Evolutionary conservation across 2,797 vertebrate genomes (phyloP).

Genomic region (Sebastolobus altivelis): DNA sequence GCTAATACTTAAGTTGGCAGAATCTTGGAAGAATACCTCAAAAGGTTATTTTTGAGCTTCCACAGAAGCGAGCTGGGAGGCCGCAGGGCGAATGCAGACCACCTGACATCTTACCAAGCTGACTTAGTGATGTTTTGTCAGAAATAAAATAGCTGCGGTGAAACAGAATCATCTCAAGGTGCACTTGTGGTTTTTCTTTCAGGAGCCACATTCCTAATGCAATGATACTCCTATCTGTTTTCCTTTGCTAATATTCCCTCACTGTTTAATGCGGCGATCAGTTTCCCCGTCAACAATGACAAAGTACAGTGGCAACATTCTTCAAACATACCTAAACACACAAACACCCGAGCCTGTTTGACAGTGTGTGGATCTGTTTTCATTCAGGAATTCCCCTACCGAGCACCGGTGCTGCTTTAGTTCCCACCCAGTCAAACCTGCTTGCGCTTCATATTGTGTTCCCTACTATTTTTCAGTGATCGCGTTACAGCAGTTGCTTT

Average conservation of each 20-base stretch:
- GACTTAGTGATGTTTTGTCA: conserved; percentile 45
- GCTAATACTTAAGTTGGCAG: not conserved
- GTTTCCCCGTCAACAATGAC: conserved; percentile 75
- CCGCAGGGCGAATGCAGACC: conserved; percentile 15
- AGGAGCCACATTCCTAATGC: conserved; percentile 54
- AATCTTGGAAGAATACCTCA: not conserved
- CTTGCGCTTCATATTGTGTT: conserved; percentile 64
- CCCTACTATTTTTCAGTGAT: conserved; percentile 59
- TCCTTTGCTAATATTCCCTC: conserved; percentile 35
- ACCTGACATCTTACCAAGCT: conserved; percentile 52
- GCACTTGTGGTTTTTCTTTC: conserved; percentile 60
- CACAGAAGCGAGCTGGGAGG: not conserved
- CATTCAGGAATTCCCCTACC: conserved; percentile 79
- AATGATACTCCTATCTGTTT: conserved; percentile 45
- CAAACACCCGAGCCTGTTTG: conserved; percentile 56
- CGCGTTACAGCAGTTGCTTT: conserved; percentile 65
- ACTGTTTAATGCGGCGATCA: conserved; percentile 58
- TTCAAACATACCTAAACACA: conserved; percentile 74
- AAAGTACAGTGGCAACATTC: conserved; percentile 76
- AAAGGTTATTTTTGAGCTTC: not conserved
- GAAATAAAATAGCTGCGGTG: conserved; percentile 58
- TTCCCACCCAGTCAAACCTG: conserved; percentile 72
- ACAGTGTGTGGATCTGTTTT: conserved; percentile 71
- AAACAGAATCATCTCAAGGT: conserved; percentile 64
- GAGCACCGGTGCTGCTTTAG: conserved; percentile 44